Conservation (phyloP, 2,113 vertebrate species). For the Oreamnos americanus region DNA sequence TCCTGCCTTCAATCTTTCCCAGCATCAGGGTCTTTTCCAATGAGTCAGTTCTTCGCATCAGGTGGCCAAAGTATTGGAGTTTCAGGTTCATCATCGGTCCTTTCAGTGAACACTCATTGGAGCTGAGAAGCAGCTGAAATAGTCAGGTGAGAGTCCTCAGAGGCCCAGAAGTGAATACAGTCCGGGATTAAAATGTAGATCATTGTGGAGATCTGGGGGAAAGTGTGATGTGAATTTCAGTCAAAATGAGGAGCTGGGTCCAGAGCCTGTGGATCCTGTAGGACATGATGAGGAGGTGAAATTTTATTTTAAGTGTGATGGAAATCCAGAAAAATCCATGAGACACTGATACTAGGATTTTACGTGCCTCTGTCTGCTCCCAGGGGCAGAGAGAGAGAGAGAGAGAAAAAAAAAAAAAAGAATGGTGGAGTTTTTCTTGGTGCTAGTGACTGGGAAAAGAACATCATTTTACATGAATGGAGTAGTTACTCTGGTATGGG, state of each 20-base stretch:
- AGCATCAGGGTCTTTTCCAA: too few species aligned
- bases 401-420: fast-evolving
- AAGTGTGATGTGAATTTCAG: neutral
- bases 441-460: neutral
- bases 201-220: neutral
- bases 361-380: neutral
- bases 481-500: fast-evolving
- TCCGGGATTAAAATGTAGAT: neutral
- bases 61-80: too few species aligned
- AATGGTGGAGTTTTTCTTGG: fast-evolving
- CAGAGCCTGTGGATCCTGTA: too few species aligned
- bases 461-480: fast-evolving
- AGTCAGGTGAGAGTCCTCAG: neutral
- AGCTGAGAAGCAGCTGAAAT: neutral
- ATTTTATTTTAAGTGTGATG: neutral
- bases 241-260: neutral
- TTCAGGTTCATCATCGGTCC: too few species aligned
- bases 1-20: too few species aligned
- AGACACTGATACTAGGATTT: neutral
- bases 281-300: neutral
- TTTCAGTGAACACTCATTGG: too few species aligned
- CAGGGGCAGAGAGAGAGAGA: neutral
- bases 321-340: neutral
- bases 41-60: too few species aligned
- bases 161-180: neutral